Evolutionary conservation across 2,888 invertebrate genomes (phyloP).

Genomic region (Melanostoma scalare): DNA sequence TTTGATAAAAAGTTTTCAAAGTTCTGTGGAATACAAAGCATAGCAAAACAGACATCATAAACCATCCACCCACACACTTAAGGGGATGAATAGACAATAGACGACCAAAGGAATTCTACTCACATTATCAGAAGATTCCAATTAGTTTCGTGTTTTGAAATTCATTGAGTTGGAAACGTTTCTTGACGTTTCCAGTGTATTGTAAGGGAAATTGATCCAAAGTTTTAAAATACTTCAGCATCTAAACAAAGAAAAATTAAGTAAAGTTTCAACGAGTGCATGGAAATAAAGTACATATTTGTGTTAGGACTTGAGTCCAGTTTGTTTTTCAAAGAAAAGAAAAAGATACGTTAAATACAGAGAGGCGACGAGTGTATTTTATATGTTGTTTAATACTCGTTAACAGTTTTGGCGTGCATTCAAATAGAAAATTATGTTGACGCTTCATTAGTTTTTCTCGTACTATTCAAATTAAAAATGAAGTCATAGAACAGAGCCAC

Average conservation of each 20-base stretch:
- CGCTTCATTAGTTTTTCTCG: too few relatives aligned
- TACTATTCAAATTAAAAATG: too few relatives aligned
- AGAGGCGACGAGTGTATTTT: too few relatives aligned
- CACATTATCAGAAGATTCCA: slow-evolving; percentile 29
- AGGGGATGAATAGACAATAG: slow-evolving; percentile 16
- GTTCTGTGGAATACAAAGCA: too few relatives aligned
- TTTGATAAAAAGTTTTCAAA: too few relatives aligned
- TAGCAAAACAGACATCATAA: too few relatives aligned
- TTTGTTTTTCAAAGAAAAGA: too few relatives aligned
- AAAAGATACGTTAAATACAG: too few relatives aligned
- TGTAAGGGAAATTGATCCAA: slow-evolving; percentile 35
- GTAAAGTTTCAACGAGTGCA: not conserved
- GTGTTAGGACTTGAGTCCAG: not conserved
- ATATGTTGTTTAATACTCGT: too few relatives aligned
- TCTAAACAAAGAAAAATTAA: slow-evolving; percentile 12
- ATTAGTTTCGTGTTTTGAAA: slow-evolving; percentile 20
- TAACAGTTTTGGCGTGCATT: too few relatives aligned
- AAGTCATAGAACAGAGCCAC: too few relatives aligned
- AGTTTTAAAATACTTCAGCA: slow-evolving; percentile 17
- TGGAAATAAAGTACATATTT: not conserved
- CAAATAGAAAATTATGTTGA: too few relatives aligned
- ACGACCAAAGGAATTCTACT: slow-evolving; percentile 42
- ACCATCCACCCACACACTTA: slow-evolving; percentile 5
- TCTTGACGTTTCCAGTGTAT: slow-evolving; percentile 17
- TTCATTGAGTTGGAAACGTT: slow-evolving; percentile 15